Evolutionary conservation across 2,888 invertebrate species (phyloP), one percentile per base, ranked within the genome.

Genomic region (Polymixis flavicincta): DNA sequence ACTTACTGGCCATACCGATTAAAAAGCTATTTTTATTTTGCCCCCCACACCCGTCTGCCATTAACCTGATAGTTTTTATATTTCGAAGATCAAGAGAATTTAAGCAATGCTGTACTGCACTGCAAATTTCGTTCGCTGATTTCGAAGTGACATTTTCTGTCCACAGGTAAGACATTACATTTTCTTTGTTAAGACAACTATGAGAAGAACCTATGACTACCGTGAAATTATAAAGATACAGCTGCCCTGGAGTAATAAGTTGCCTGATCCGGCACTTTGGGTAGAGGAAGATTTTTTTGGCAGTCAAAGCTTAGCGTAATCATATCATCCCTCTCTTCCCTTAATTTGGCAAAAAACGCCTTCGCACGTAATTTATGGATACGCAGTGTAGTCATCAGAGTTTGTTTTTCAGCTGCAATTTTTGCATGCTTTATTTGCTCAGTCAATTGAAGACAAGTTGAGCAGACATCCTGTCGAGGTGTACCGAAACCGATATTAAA

Each of bases 1-100:
- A 74, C 52, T 55, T 67, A 57, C 55, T 45, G 37, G 48, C 64
- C 81, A 81, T 83, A 48, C 73, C 76, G 28, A 78, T 32, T 45
- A 83, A 42, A 45, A 64, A 72, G 65, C 61, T 52, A 73, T 85
- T 83, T 76, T 85, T 85, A 69, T 82, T 82, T 70, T 84, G 82
- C n/a, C 69, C 76, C 17, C 66, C 74, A 57, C 82, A 84, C 28
- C 85, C 81, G 69, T 85, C 83, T 37, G 85, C 81, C 50, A 83
- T 71, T 54, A 80, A 61, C 54, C 83, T 55, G 52, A 78, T 68
- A 50, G 69, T 65, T 64, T 73, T 82, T 66, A 76, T 68, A 37
- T 71, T 71, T 61, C 64, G 60, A 32, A 71, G 54, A 45, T 74
- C 60, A 28, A 78, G 60, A 68, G 52, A 71, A 32, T 74, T 71